Conservation (phyloP, 2,113 vertebrate species). For the Vireo altiloquus region DNA sequence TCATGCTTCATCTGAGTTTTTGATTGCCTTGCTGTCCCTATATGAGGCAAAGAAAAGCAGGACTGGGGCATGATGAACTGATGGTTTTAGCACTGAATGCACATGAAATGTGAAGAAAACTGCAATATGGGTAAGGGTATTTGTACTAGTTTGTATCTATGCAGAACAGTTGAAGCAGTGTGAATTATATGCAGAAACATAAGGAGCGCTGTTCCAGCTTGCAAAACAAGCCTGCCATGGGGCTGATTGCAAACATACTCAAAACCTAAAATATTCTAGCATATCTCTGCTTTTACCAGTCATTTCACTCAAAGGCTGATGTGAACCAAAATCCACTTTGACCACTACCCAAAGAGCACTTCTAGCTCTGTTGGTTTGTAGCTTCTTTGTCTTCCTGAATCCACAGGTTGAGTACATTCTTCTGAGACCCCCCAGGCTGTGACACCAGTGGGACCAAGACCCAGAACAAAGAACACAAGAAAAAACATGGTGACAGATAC, state of each 20-base stretch:
- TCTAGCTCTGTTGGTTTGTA: background rate
- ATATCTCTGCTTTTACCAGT: background rate
- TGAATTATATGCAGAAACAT: background rate
- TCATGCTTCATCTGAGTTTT: background rate
- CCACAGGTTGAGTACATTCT: background rate
- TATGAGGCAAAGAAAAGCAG: background rate
- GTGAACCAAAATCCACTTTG: background rate
- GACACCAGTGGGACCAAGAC: background rate
- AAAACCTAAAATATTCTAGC: background rate
- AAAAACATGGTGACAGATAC: background rate
- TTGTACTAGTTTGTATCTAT: background rate
- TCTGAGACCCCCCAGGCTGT: background rate
- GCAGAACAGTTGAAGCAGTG: background rate
- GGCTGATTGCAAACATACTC: background rate
- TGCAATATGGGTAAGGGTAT: background rate
- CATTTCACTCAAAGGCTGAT: background rate
- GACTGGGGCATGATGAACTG: background rate
- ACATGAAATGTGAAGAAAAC: background rate
- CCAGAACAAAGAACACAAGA: background rate
- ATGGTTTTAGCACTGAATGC: background rate
- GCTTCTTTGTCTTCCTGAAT: background rate
- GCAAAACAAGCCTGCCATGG: background rate
- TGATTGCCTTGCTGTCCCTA: background rate
- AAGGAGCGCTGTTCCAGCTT: background rate
- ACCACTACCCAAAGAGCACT: background rate